Evolutionary conservation across 2,113 vertebrate genomes (phyloP), one percentile per base, ranked within the genome.

Genomic region (Pachypanchax playfairii): DNA sequence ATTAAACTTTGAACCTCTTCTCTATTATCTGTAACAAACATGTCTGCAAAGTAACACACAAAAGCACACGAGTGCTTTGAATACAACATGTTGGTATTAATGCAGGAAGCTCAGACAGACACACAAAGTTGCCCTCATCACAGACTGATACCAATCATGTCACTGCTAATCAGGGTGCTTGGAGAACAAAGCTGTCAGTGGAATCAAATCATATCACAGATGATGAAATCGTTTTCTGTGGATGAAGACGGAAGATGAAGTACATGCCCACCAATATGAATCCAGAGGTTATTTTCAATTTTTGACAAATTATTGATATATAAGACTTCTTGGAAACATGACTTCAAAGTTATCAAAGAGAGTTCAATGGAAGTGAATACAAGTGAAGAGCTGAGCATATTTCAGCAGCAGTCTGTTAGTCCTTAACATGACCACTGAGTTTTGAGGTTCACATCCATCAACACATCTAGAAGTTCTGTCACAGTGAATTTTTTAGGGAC

Each of bases 101-200:
- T 25, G 41, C 0, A 52, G 18, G 28, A 29, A 43, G 21, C 29
- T 1, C 50, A 47, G 51, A 38, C 46, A 58, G 7, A 64, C 63
- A 66, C 63, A 58, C 42, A 70, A 42, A 73, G 54, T 50, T n/a
- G 48, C 22, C 42, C 69, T 73, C 55, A 41, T 70, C n/a, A 25
- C 20, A 38, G 65, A 81, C n/a, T 79, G 71, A 88, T 80, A 80
- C 63, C 73, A 62, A 73, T 82, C 77, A 74, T 73, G 83, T 71
- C 77, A 14, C 24, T 31, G 64, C 69, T 86, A 82, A 77, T 88
- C 70, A 76, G 72, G 62, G 52, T 52, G 74, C 72, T 80, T 59
- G 74, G 75, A 76, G 79, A 78, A 84, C 70, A 80, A 78, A 80
- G 73, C 79, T 80, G 79, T 87, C 81, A 76, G 81, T 71, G 46